phyloP scores from a whole-genome alignment of 2,113 vertebrate genomes.

The Clarias magur region DNA sequence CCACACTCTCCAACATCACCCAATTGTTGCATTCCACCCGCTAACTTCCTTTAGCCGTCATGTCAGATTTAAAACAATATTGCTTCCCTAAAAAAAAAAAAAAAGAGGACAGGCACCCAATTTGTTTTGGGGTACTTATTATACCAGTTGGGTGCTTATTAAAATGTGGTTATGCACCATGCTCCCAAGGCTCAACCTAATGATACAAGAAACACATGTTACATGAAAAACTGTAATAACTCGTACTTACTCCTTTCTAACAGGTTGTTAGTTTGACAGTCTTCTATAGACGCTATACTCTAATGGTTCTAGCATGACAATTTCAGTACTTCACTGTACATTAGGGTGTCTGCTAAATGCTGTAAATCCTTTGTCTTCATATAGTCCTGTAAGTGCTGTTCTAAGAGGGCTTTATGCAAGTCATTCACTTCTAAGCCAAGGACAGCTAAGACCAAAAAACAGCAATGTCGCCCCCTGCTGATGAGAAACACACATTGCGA shows the following conservation, averaged over 20 bases:
- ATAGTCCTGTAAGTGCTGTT: neutral
- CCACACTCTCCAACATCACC: neutral
- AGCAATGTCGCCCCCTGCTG: slow-evolving; percentile 20
- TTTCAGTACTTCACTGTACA: neutral
- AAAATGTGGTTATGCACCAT: neutral
- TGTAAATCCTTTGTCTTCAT: slow-evolving; percentile 1
- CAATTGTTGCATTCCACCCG: neutral
- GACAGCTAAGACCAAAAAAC: neutral
- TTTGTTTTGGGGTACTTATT: too few relatives aligned
- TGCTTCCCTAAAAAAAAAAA: neutral
- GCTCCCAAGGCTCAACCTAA: neutral
- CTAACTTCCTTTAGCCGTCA: neutral
- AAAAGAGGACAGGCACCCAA: neutral
- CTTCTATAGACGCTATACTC: neutral
- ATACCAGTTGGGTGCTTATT: neutral
- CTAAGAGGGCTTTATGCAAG: slow-evolving; percentile 7
- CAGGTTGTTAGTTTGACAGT: too few relatives aligned
- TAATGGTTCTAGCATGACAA: neutral
- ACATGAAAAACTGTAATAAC: neutral
- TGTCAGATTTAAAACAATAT: neutral
- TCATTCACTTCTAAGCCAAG: slow-evolving; percentile 1
- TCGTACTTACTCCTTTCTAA: neutral
- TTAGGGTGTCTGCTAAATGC: neutral
- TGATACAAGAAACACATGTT: neutral
- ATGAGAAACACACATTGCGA: neutral